Percentiles rank a stretch among this genome's conserved stretches.
Conservation (phyloP, 2,113 vertebrate species). For the Corythoichthys haematopterus region DNA sequence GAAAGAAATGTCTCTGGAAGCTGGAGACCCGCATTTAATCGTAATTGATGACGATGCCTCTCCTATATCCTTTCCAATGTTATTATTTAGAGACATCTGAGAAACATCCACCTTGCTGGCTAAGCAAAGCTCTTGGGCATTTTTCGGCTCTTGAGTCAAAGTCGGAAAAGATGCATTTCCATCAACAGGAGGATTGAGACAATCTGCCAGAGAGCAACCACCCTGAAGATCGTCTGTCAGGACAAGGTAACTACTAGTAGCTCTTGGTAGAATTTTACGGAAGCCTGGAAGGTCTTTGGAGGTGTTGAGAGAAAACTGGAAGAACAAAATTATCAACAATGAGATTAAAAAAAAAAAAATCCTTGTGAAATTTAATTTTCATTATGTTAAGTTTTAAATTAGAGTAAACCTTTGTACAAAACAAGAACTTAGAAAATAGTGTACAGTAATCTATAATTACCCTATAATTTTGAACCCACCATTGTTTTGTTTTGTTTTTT, state of each 20-base stretch:
- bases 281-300: conserved; percentile 89
- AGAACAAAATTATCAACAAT: not conserved
- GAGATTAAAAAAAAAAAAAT: not conserved
- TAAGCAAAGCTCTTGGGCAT: conserved; percentile 59
- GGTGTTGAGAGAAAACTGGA: conserved; percentile 47
- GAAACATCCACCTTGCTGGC: conserved; percentile 68
- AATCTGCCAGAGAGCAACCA: conserved; percentile 63
- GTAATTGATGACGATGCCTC: conserved; percentile 52
- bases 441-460: too few species aligned
- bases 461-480: too few species aligned
- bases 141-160: conserved; percentile 55
- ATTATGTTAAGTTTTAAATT: too few species aligned
- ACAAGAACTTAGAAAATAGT: not conserved
- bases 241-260: conserved; percentile 77
- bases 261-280: conserved; percentile 93
- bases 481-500: too few species aligned
- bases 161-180: conserved; percentile 46
- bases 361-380: too few species aligned
- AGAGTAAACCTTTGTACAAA: not conserved
- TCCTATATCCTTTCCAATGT: conserved; percentile 67
- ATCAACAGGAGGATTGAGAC: conserved; percentile 34
- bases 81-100: conserved; percentile 78
- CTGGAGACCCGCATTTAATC: conserved; percentile 3
- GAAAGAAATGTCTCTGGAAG: conserved; percentile 20
- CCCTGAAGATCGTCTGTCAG: conserved; percentile 78